Evolutionary conservation across 1,140 invertebrate genomes (phyloP).

Genomic region (Neodiprion pinetum): DNA sequence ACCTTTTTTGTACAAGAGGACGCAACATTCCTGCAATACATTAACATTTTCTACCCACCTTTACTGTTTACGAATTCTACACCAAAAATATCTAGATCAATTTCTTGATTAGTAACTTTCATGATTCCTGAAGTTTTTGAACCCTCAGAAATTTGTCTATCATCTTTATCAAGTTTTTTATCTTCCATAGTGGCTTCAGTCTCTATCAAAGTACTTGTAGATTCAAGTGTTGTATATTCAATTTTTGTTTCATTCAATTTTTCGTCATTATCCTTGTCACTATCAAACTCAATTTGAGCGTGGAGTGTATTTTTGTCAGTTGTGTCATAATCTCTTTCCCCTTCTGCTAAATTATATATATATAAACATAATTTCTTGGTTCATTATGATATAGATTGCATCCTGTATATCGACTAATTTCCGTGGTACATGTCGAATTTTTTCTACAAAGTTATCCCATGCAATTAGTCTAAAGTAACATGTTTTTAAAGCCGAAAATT

Average conservation of each 20-base stretch:
- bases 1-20: too few relatives aligned
- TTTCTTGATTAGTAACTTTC: constrained; percentile 37
- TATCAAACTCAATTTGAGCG: constrained; percentile 37
- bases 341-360: too few relatives aligned
- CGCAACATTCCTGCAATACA: not conserved
- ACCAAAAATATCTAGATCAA: constrained; percentile 6
- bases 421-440: too few relatives aligned
- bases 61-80: not conserved
- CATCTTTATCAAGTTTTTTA: constrained; percentile 28
- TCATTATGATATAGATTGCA: too few relatives aligned
- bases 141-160: constrained; percentile 42
- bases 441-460: too few relatives aligned
- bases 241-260: constrained; percentile 18
- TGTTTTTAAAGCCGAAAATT: not conserved
- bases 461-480: not conserved
- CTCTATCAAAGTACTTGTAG: not conserved
- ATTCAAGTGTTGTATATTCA: not conserved
- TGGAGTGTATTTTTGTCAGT: constrained; percentile 29
- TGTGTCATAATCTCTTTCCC: not conserved
- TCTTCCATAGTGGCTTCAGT: not conserved
- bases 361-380: too few relatives aligned
- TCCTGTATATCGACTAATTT: too few relatives aligned
- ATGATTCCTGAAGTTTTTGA: constrained; percentile 45
- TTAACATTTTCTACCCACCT: not conserved
- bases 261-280: constrained; percentile 25